Evolutionary conservation across 2,888 invertebrate genomes (phyloP), one percentile per base, ranked within the genome.

Genomic region (Smittia sp.): DNA sequence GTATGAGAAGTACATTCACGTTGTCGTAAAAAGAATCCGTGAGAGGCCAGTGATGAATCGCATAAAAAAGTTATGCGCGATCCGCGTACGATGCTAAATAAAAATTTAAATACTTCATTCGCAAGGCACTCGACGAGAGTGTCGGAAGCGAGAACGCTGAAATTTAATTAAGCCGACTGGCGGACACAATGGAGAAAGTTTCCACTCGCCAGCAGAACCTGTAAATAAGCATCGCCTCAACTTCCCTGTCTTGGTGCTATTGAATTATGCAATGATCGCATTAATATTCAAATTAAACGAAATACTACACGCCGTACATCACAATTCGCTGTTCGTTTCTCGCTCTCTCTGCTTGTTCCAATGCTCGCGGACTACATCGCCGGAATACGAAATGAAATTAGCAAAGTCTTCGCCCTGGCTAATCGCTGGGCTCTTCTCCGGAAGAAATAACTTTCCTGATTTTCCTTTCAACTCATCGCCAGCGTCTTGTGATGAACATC

Each of bases 211-310:
- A 15, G 22, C 1, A 20, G 32, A 41, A 67, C 41, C 20, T 67
- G 67, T 72, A 58, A 72, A 38, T 27, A 62, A 62, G 62, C 58
- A 72, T 62, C 62, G 32, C 32, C n/a, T 1, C 54, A 24, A 11
- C 27, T 38, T 54, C 25, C 38, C 58, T 32, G 27, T 24, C 63
- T 63, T 6, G 9, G n/a, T 54, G 27, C 20, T 68, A 68, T 32
- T 32, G n/a, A 70, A 70, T 72, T 72, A 72, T 62, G 62, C 62
- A 72, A 72, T 72, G 25, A 72, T 27, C 72, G 27, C 54, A 72
- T 72, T 72, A 72, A 72, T 72, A 72, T 72, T 72, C 72, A 72
- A 72, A 72, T 72, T 72, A 72, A 54, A 72, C 58, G 62, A 32
- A n/a, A 72, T 54, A 72, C 58, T 72, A 72, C 72, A 62, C 39